phyloP scores from a whole-genome alignment of 2,888 invertebrate species.

The Clivina fossor region DNA sequence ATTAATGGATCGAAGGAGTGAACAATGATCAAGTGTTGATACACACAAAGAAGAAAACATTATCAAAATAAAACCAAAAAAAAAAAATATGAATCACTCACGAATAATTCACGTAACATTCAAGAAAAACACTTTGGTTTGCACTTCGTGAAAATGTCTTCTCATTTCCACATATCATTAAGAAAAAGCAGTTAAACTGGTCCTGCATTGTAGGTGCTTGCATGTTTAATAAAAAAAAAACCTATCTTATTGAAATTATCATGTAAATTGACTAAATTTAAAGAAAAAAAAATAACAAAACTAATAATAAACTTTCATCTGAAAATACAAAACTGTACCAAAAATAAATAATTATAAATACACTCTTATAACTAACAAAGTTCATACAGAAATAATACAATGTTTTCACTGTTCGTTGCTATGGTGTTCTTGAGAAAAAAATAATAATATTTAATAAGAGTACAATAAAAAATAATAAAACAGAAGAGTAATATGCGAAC shows the following conservation, averaged over 20 bases:
- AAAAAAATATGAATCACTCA: conserved; percentile 21
- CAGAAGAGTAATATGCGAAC: background rate
- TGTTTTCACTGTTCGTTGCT: conserved; percentile 3
- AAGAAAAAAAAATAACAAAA: too few relatives aligned
- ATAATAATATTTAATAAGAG: conserved; percentile 1
- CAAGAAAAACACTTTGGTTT: conserved; percentile 19
- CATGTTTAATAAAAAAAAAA: conserved; percentile 10
- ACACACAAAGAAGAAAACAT: conserved; percentile 6
- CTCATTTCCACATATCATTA: conserved; percentile 32
- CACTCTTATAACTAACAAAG: too few relatives aligned
- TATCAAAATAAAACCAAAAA: conserved; percentile 6
- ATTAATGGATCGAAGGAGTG: conserved; percentile 26
- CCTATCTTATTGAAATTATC: conserved; percentile 28
- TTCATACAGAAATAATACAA: conserved; percentile 1
- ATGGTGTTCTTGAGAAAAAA: conserved; percentile 22
- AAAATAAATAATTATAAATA: too few relatives aligned
- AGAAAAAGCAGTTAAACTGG: background rate
- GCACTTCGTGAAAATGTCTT: conserved; percentile 28
- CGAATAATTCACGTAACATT: conserved; percentile 19
- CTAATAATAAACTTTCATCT: too few relatives aligned
- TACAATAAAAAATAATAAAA: conserved; percentile 3
- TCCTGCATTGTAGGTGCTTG: conserved; percentile 6
- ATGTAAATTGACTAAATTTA: conserved; percentile 31
- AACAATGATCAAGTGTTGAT: background rate
- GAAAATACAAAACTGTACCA: conserved; percentile 27